Evolutionary conservation across 2,888 invertebrate species (phyloP), one percentile per base, ranked within the genome.

Genomic region (Pterostichus niger): DNA sequence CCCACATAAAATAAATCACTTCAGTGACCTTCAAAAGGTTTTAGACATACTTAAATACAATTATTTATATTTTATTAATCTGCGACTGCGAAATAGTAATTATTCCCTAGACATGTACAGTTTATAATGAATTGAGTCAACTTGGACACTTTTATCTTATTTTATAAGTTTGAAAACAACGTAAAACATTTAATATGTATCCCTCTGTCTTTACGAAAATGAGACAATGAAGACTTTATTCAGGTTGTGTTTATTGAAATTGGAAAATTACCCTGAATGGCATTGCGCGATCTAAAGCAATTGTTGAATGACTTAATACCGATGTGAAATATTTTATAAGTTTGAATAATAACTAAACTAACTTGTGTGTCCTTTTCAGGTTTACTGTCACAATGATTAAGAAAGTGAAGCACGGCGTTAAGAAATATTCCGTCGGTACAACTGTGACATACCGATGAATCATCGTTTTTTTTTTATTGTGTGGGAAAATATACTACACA

Each of bases 221-320:
- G 3, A 35, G 35, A 35, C 35, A 35, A 35, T 35, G 40, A 40
- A 40, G 40, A 40, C 40, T 9, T 40, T 40, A 6, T 40, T 9
- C 5, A 40, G 40, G 40, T 40, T 7, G 1, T 40, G 9, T 40
- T 40, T 40, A 40, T 40, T 40, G n/a, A 59, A 59, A 31, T 24
- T 59, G 31, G 31, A 59, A 59, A 59, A 59, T 59, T 49, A 59
- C 6, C 59, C 5, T 31, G 59, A 59, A 59, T 31, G 4, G 15
- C 31, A 59, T 59, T 59, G 59, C 59, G 59, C 31, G 59, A 59
- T 15, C 24, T 17, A 11, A 9, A 31, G 59, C 59, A 59, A 59
- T 59, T 59, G 59, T 59, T 59, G 31, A 31, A 59, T 59, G 59
- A 59, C 59, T 59, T 59, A 59, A 59, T 59, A 59, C 11, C 59